Evolutionary conservation across 2,888 invertebrate genomes (phyloP).

Genomic region (Brenthis hecate): DNA sequence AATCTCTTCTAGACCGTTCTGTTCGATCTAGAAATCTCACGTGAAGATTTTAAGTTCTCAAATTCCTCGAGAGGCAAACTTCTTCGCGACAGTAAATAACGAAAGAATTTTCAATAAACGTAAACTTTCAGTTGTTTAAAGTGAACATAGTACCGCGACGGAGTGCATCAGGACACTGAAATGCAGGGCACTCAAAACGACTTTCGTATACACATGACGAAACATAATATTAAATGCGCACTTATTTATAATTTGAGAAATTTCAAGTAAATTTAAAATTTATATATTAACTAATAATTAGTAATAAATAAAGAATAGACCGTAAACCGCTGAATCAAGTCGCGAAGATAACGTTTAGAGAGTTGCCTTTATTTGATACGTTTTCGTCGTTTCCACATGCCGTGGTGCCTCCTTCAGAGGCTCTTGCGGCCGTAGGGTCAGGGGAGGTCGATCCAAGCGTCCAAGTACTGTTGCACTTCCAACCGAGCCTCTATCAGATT

Average conservation of each 20-base stretch:
- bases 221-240: slow-evolving; percentile 31
- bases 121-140: slow-evolving; percentile 1
- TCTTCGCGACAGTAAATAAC: slow-evolving; percentile 17
- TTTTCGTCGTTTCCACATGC: slow-evolving; percentile 27
- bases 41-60: slow-evolving; percentile 24
- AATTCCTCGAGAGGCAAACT: slow-evolving; percentile 27
- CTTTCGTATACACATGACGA: slow-evolving; percentile 14
- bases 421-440: slow-evolving; percentile 27
- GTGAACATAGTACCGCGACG: slow-evolving; percentile 8
- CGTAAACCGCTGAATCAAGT: slow-evolving; percentile 19
- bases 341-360: slow-evolving; percentile 17
- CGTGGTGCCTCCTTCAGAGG: slow-evolving; percentile 31
- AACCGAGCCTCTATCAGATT: slow-evolving; percentile 86
- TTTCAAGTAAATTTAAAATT: slow-evolving; percentile 6
- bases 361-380: slow-evolving; percentile 22
- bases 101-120: slow-evolving; percentile 15
- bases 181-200: neutral
- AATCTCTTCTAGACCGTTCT: slow-evolving; percentile 12
- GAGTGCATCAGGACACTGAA: slow-evolving; percentile 5
- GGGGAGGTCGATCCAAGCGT: slow-evolving; percentile 72
- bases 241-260: slow-evolving; percentile 14
- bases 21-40: slow-evolving; percentile 3
- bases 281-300: slow-evolving; percentile 16
- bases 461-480: slow-evolving; percentile 82
- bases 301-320: slow-evolving; percentile 15